Evolutionary conservation across 1,140 invertebrate species (phyloP), one percentile per base, ranked within the genome.

Genomic region (Eubasilissa regina): DNA sequence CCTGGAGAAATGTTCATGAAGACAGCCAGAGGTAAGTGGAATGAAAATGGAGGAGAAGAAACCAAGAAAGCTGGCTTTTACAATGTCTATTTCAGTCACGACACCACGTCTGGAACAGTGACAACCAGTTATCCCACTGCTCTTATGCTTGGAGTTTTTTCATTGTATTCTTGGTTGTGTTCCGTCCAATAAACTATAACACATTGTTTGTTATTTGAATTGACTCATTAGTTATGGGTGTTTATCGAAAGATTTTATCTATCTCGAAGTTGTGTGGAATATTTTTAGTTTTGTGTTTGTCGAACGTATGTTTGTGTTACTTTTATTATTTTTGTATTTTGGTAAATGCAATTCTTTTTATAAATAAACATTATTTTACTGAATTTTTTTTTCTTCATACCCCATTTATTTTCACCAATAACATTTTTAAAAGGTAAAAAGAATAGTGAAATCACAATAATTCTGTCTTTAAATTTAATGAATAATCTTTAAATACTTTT

Each of bases 11-110:
- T 95, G 62, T 91, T 93, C 84, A 91, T 98, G 84, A 94, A 94
- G 88, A 97, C 96, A 53, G 93, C 94, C 83, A 91, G 93, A 92
- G 96, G 96, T 95, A 92, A 95, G 94, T 92, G 88, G 85, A 85
- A 84, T 81, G 84, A 84, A 84, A 85, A 88, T 73, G 84, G 81
- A 84, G 87, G 86, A 78, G 86, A 89, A 79, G 85, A 87, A 73
- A 87, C 86, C 9, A 83, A 86, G 13, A 86, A 85, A 74, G 87
- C 88, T 79, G 88, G 87, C 81, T 89, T 89, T 85, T 89, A 89
- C 84, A 86, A 89, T 82, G 87, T 89, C 73, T 89, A 87, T 82
- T 87, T 86, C 72, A 83, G 80, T 74, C 78, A 81, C 12, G 21
- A 21, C 56, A 35, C 74, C 74, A 11, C 73, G 10, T 78, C 15